phyloP scores from a whole-genome alignment of 2,113 vertebrate species.

The Microcebus griseorufus region DNA sequence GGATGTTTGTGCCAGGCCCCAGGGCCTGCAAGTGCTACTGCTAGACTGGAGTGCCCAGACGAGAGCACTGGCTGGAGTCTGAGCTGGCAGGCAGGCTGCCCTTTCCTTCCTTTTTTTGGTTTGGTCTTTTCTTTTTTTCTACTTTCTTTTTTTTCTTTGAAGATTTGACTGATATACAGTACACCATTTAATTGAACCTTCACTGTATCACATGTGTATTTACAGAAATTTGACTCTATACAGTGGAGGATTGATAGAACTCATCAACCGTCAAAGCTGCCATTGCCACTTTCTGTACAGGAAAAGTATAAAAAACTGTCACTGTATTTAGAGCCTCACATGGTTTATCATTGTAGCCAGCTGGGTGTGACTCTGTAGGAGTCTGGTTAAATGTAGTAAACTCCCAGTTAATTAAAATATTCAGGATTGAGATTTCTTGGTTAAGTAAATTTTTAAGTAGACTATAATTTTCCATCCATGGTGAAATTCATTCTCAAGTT shows the following conservation, averaged over 20 bases:
- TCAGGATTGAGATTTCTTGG: background rate
- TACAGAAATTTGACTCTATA: background rate
- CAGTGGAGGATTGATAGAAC: background rate
- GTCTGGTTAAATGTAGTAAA: background rate
- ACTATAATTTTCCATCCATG: background rate
- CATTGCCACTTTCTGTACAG: background rate
- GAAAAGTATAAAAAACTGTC: background rate
- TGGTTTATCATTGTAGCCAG: too few relatives aligned
- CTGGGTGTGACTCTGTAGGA: background rate
- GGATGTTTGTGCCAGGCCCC: background rate
- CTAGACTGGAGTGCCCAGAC: too few relatives aligned
- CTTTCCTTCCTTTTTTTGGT: background rate
- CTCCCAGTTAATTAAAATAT: background rate
- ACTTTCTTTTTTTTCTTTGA: background rate
- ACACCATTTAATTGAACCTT: background rate
- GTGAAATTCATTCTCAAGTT: background rate
- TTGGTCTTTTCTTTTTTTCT: background rate
- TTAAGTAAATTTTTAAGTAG: background rate
- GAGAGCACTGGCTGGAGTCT: background rate
- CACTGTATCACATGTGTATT: background rate
- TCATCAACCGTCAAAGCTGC: background rate
- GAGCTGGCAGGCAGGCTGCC: too few relatives aligned
- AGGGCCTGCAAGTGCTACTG: rapidly evolving
- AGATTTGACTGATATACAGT: background rate
- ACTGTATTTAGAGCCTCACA: background rate